Base-by-base conservation (phyloP, 2,888 invertebrate species). In the Sarcophaga variegata region DNA sequence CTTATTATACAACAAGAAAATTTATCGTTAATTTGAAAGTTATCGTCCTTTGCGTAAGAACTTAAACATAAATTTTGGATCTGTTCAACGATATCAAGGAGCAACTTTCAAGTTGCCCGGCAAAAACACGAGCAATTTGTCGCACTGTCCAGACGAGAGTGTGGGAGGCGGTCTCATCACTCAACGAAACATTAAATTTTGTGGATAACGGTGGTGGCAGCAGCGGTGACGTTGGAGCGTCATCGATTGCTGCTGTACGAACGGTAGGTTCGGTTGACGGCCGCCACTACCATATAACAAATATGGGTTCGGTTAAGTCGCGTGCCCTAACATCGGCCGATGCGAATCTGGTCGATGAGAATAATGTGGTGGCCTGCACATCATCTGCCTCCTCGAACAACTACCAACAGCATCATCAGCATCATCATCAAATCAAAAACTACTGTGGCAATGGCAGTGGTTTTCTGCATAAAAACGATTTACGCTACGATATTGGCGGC, bases 31-130 rank as follows among this genome's bases (percentile, higher is more conserved):
- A 14, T 54, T 54, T 54, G 54, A 17, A 12, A 17, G 54, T 54
- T 4, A 12, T 71, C 77, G 6, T 37, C 59, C 45, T 25, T 63
- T 71, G 83, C 59, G 6, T 4, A 72, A 67, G 27, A 63, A 37
- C 37, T 37, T 74, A 89, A 88, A 20, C 69, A 66, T 88, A 83
- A 89, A 89, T 87, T 93, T 93, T 93, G 93, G 93, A 93, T 92
- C 91, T 93, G 90, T 91, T 93, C 89, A 91, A 91, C 90, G 92
- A 91, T 89, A 88, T 93, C 86, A 92, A 91, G 91, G 93, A 92
- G 93, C 93, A 93, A 93, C 93, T 93, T 87, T 91, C 92, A 90
- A 93, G 93, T 93, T 93, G 93, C 93, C 93, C 93, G 88, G 92
- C 93, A 90, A 93, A 92, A 89, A 91, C 92, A 83, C 90, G 91